These are phyloP conservation scores for Nothura maculosa DNA, from an alignment of 2,797 vertebrate genomes.

Conservation along the genomic window DNA sequence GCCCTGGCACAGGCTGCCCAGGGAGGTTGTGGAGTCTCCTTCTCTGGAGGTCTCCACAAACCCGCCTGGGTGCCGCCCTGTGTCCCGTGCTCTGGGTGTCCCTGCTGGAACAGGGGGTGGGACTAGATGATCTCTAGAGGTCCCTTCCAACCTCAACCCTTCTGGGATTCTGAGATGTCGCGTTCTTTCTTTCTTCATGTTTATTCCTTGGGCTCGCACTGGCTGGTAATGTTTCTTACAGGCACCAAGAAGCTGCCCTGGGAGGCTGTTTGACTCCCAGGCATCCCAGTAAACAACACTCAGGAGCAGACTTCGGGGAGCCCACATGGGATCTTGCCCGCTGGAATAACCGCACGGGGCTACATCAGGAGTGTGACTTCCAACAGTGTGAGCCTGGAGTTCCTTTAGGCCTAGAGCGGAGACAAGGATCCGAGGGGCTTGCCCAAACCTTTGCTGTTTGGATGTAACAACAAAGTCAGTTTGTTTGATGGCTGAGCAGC, in stretches of 20 bases:
- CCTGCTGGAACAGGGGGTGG: too few species aligned
- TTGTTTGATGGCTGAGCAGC: constrained; percentile 13
- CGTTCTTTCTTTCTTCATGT: constrained; percentile 26
- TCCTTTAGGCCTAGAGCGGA: background rate
- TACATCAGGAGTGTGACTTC: background rate
- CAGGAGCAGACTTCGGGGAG: background rate
- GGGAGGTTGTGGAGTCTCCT: too few species aligned
- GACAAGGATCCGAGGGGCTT: background rate
- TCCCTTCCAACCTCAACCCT: too few species aligned
- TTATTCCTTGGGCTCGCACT: background rate
- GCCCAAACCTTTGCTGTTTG: background rate
- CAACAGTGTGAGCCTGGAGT: background rate
- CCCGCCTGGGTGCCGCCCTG: too few species aligned
- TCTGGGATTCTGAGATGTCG: background rate
- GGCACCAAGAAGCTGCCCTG: background rate
- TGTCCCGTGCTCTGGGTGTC: too few species aligned
- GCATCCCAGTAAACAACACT: background rate
- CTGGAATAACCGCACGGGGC: background rate
- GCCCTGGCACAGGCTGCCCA: too few species aligned
- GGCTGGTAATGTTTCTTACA: background rate
- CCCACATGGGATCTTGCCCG: background rate
- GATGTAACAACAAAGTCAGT: background rate
- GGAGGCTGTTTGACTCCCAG: background rate
- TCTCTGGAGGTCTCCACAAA: too few species aligned
- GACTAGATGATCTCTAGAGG: too few species aligned